A percentile compares a stretch with the other conserved stretches of the same genome.
phyloP scores from a whole-genome alignment of 2,797 vertebrate genomes.

The Notamacropus eugenii region DNA sequence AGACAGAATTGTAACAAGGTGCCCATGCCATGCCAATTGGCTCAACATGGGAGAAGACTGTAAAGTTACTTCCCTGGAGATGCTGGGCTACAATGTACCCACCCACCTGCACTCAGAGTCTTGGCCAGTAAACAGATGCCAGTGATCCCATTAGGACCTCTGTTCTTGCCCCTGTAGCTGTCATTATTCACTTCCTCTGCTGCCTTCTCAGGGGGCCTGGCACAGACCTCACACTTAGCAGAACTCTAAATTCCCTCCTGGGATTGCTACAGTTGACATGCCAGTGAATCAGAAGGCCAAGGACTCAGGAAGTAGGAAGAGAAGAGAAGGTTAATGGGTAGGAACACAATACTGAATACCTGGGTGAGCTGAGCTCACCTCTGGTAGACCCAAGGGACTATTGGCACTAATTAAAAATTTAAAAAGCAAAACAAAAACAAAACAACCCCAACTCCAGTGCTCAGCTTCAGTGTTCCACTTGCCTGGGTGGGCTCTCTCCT shows the following conservation, averaged over 20 bases:
- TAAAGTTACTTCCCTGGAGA: not conserved
- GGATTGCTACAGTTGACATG: not conserved
- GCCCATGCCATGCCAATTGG: conserved; percentile 8
- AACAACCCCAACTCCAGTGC: not conserved
- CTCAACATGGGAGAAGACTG: not conserved
- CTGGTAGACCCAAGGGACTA: not conserved
- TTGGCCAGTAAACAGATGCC: not conserved
- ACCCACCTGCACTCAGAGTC: not conserved
- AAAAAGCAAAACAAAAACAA: not conserved
- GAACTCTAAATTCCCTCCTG: not conserved
- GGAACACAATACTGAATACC: not conserved
- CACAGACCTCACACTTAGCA: not conserved
- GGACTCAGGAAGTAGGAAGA: not conserved
- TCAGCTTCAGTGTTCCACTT: not conserved
- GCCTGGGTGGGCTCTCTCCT: not conserved
- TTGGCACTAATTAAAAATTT: not conserved
- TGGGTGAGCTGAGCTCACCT: not conserved
- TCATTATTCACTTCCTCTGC: not conserved
- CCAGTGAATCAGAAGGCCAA: not conserved
- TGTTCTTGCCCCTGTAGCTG: not conserved
- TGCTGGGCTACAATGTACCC: not conserved
- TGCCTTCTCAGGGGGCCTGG: not conserved
- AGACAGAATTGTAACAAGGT: conserved; percentile 71
- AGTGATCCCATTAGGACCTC: not conserved
- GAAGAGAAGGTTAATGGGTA: not conserved